Evolutionary conservation across 2,797 vertebrate genomes (phyloP), one percentile per base, ranked within the genome.

Genomic region (Pachyuromys duprasi): DNA sequence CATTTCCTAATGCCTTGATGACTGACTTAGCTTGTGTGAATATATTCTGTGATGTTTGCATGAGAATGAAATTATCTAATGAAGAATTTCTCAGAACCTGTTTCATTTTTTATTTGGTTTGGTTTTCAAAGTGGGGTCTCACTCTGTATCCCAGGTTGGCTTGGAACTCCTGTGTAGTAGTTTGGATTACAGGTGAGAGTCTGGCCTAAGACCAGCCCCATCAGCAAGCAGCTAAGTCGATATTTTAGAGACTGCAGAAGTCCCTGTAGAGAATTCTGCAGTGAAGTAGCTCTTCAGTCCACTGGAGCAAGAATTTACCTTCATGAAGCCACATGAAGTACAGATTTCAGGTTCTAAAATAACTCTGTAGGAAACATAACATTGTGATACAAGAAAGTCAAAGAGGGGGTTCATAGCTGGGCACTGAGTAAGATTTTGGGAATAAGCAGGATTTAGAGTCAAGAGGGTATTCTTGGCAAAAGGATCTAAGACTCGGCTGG

Each of bases 361-460:
- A 69, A 86, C 87, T 95, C 62, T 31, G 0, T 74, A 83, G 24
- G 65, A 79, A 92, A 28, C 74, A 86, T 45, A 80, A 28, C 36
- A 80, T 53, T 45, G 8, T n/a, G n/a, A 62, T 86, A n/a, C 69
- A 82, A 42, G 36, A 86, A 92, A 94, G 69, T 83, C 36, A 96
- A 82, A 95, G 84, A 90, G 15, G 2, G 74, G 1, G 22, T 33
- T 75, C 55, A 31, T 28, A 62, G 28, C n/a, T 86, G 92, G 79
- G 45, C 90, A 83, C 69, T 57, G 15, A 80, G 53, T 90, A 42
- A 24, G 39, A 26, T 83, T 94, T 83, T 33, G 63, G 84, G 24
- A 67, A 49, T 28, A 83, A 67, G 42, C 91, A 96, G 69, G 67
- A 49, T 94, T 94, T 94, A 53, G 42, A 95, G 22, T 6, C 13